Evolutionary conservation across 2,888 invertebrate species (phyloP).

Genomic region (Caenorhabditis sp.): DNA sequence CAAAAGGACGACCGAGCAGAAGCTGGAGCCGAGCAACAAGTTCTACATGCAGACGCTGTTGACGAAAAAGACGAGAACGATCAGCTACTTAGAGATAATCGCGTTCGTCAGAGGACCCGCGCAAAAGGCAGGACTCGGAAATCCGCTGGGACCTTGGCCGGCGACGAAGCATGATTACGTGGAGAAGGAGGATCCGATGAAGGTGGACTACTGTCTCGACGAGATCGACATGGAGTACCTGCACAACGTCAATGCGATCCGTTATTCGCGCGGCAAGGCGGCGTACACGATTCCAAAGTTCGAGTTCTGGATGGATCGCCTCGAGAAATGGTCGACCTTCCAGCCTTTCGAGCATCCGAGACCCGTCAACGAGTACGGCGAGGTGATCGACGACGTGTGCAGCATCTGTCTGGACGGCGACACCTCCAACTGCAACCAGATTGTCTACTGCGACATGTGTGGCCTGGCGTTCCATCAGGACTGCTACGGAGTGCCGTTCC

Average conservation of each 20-base stretch:
- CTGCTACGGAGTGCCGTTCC: slow-evolving; percentile 97
- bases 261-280: neutral
- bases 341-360: neutral
- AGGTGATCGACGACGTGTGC: slow-evolving; percentile 86
- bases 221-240: slow-evolving; percentile 25
- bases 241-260: neutral
- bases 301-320: slow-evolving; percentile 44
- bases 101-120: no score
- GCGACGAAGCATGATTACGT: neutral
- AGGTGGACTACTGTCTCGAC: slow-evolving; percentile 26
- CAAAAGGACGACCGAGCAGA: no score
- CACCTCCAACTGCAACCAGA: slow-evolving; percentile 98
- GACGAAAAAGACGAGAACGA: no score
- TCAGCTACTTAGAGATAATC: no score
- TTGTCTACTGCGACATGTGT: slow-evolving; percentile 99
- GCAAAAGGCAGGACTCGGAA: no score
- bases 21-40: no score
- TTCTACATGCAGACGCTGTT: no score
- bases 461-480: slow-evolving; percentile 96
- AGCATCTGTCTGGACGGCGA: slow-evolving; percentile 98
- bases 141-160: neutral
- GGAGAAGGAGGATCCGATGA: neutral
- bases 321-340: slow-evolving; percentile 35
- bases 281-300: neutral
- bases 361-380: neutral